Base-by-base conservation (phyloP, 92 coral and sea anemone species). In the Zoanthus gigantus region DNA sequence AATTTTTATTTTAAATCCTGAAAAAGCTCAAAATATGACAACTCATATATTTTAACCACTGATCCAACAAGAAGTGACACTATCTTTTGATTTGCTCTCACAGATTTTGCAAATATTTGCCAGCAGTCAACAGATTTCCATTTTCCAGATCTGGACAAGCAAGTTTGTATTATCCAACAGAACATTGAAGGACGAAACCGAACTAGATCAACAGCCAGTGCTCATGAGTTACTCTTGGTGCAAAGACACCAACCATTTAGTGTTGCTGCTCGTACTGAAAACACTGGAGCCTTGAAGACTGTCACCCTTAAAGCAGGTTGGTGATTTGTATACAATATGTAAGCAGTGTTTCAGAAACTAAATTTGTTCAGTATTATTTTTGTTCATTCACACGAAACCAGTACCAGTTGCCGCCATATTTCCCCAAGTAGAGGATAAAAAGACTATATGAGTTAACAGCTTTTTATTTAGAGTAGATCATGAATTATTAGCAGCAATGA, bases 71-170 rank as follows among this genome's bases (percentile, higher is more conserved):
- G 56, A 37, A 37, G 56, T 50, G 56, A 23, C 46, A 30, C 16
- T 31, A 13, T 3, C 14, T 53, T 45, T 37, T 89, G 61, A 46
- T 53, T 12, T 53, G 69, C 32, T 4, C 37, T 78, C 53, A 48
- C 83, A 97, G 99, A 95, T 28, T 97, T 97, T 88, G 96, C 99
- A 67, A 90, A 67, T 45, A 97, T 97, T 47, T 97, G 99, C 73
- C 98, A 97, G 89, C 95, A 95, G 90, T 97, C 99, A 9, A 93
- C 99, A 32, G 99, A 97, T 76, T 97, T 97, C 78, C 99, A 97
- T 77, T 97, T 97, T 79, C 98, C 99, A 7, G 99, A 97, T 86
- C 93, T 97, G n/a, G 99, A 97, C 87, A 92, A 97, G 74, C 99
- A 97, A 72, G 92, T 95, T 18, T 95, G 99, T 61, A 86, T 97